Base-by-base conservation (phyloP, 2,113 vertebrate species). In the Ariopsis seemanni region DNA sequence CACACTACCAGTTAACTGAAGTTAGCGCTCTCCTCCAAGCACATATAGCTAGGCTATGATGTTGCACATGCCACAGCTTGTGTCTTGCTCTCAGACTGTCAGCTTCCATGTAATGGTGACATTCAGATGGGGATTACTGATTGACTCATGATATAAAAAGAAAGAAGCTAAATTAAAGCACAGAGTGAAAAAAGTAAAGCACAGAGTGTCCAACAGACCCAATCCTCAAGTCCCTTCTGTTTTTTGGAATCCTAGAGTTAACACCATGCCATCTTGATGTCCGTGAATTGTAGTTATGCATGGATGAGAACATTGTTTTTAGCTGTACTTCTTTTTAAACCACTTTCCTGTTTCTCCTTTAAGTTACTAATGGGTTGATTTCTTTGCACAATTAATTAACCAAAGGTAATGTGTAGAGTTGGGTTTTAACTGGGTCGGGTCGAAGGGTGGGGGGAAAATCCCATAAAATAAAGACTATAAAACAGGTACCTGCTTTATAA, bases 361-460 rank as follows among this genome's bases (percentile, higher is more conserved):
- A 89, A 62, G 93, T 95, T 94, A 94, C 93, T 93, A 89, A 89
- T 93, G 93, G 92, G 94, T 94, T 89, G 78, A 93, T 95, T 94
- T 94, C 92, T 94, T 95, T 94, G 94, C 94, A 95, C 94, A 94
- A 93, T 92, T 89, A 93, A 95, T 92, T 89, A 93, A 95, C 94
- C 94, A 95, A 95, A 95, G 93, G 93, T 91, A 90, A 91, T 89
- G 89, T 89, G 91, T 88, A 90, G 86, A 92, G 82, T 81, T 88
- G 87, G 91, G 58, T 90, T 93, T 93, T 85, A 90, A 83, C 88
- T 74, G 86, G 85, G 62, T 78, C 6, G 2, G 52, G 82, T 79
- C 7, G 84, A 34, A 58, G 91, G 85, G 62, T 90, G 34, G 27
- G 69, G 27, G 57, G 65, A 55, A 20, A 42, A 74, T 87, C 67